phyloP scores from a whole-genome alignment of 2,113 vertebrate species.

The Chrysochloris asiatica region DNA sequence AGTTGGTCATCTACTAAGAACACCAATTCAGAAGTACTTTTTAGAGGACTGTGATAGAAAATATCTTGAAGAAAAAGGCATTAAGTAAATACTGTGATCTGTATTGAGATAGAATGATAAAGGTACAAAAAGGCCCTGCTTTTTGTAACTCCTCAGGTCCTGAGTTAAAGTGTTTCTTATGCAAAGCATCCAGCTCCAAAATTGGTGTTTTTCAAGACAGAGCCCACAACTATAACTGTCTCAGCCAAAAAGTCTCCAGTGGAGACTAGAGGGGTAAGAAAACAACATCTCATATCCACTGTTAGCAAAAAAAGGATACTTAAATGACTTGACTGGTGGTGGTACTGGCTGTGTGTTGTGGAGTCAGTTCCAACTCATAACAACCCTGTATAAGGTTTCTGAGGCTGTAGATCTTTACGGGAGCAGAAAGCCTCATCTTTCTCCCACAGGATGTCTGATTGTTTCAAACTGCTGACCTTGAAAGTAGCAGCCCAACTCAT shows the following conservation, averaged over 20 bases:
- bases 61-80: not conserved
- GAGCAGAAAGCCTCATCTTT: too few species aligned
- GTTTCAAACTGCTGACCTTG: too few species aligned
- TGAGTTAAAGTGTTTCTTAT: constrained; percentile 26
- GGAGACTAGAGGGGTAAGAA: not conserved
- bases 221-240: not conserved
- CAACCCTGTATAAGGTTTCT: too few species aligned
- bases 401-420: too few species aligned
- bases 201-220: constrained; percentile 37
- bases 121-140: constrained; percentile 10
- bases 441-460: too few species aligned
- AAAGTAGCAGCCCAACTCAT: too few species aligned
- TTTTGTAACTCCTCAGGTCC: constrained; percentile 12
- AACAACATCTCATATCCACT: not conserved
- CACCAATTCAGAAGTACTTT: constrained; percentile 38
- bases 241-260: not conserved
- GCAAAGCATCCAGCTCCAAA: constrained; percentile 22
- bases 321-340: constrained; percentile 7
- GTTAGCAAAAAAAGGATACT: not conserved
- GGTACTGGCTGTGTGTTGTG: too few species aligned
- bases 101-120: constrained; percentile 33
- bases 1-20: not conserved
- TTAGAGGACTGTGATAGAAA: constrained; percentile 22
- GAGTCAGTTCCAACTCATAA: too few species aligned
- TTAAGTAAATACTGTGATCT: constrained; percentile 43